phyloP scores from a whole-genome alignment of 2,797 vertebrate species.

The Gila robusta region DNA sequence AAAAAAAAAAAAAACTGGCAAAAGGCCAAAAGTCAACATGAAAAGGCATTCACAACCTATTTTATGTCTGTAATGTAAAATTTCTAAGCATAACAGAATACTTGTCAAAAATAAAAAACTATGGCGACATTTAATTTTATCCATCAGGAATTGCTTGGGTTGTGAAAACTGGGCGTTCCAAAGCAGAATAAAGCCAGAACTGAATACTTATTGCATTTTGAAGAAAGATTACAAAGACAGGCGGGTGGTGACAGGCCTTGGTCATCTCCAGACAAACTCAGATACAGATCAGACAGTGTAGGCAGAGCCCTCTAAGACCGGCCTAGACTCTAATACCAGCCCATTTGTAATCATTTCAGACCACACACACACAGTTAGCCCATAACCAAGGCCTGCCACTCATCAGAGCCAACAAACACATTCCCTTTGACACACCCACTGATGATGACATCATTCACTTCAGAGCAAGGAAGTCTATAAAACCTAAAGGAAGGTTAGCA shows the following conservation, averaged over 20 bases:
- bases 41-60: neutral
- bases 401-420: conserved; percentile 52
- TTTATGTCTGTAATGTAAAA: neutral
- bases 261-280: conserved; percentile 48
- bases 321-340: conserved; percentile 44
- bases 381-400: conserved; percentile 58
- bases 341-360: conserved; percentile 57
- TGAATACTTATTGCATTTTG: conserved; percentile 7
- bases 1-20: neutral
- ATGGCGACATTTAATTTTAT: conserved; percentile 2
- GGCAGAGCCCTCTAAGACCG: conserved; percentile 19
- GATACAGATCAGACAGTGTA: conserved; percentile 38
- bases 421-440: conserved; percentile 51
- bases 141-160: conserved; percentile 14
- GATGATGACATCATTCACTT: conserved; percentile 55
- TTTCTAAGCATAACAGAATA: neutral
- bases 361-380: conserved; percentile 35
- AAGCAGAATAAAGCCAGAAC: conserved; percentile 16
- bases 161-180: neutral
- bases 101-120: neutral
- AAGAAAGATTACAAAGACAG: neutral
- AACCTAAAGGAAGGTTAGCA: conserved; percentile 6
- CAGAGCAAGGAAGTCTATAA: conserved; percentile 18
- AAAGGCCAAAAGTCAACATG: neutral
- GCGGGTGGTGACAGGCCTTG: conserved; percentile 18